phyloP scores from a whole-genome alignment of 2,113 vertebrate species.

The Brachypteracias leptosomus region DNA sequence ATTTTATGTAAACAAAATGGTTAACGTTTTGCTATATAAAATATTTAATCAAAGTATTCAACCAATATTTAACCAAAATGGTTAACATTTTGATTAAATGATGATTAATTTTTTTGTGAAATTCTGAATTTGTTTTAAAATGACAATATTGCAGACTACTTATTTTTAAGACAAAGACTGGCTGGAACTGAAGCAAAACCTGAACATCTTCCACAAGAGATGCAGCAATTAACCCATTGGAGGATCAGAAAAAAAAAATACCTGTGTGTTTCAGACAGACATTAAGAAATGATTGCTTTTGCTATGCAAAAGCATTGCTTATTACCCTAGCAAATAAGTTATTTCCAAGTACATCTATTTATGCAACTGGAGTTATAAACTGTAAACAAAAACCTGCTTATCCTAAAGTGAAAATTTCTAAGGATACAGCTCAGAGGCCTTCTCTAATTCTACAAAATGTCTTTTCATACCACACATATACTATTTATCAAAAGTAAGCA shows the following conservation, averaged over 20 bases:
- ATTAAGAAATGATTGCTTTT: not conserved
- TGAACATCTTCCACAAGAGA: not conserved
- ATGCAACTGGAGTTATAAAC: not conserved
- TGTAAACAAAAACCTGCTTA: not conserved
- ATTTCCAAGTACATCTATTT: not conserved
- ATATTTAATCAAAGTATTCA: not conserved
- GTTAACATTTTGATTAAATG: not conserved
- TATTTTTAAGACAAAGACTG: not conserved
- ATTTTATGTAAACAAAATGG: not conserved
- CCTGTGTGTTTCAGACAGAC: not conserved
- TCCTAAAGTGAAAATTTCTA: not conserved
- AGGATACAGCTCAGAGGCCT: not conserved
- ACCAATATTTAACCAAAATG: not conserved
- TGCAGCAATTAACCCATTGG: not conserved
- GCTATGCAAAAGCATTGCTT: not conserved
- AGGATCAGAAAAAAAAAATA: not conserved
- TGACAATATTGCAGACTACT: not conserved
- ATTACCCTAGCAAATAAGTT: not conserved
- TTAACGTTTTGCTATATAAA: not conserved
- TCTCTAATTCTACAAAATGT: not conserved
- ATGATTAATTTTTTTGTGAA: not conserved
- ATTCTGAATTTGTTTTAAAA: not conserved
- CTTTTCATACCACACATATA: not conserved
- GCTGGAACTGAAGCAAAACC: not conserved
- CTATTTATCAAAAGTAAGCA: conserved; percentile 13